A percentile compares a stretch with the other conserved stretches of the same genome.
phyloP scores from a whole-genome alignment of 1,140 invertebrate genomes.

The Cherax quadricarinatus region DNA sequence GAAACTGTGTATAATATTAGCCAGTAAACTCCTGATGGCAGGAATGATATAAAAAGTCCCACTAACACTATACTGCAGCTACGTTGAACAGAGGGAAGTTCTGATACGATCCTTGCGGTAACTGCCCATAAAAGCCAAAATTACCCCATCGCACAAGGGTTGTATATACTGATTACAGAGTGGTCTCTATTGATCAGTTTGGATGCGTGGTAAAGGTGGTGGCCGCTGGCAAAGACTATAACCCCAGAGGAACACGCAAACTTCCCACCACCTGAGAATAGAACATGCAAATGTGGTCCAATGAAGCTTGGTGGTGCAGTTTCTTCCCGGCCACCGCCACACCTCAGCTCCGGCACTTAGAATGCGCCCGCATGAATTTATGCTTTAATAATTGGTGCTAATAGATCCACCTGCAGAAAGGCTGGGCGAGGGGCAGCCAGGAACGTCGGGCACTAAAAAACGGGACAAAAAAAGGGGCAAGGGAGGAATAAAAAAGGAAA shows the following conservation, averaged over 20 bases:
- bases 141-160: constrained; percentile 26
- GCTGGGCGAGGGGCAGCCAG: neutral
- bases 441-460: neutral
- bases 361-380: constrained; percentile 2
- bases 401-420: constrained; percentile 9
- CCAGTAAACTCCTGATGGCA: too few species aligned
- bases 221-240: constrained; percentile 56
- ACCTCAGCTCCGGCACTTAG: neutral
- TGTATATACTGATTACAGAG: constrained; percentile 32
- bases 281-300: constrained; percentile 53
- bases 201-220: neutral
- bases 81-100: too few species aligned
- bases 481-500: neutral
- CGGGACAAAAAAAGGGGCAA: neutral
- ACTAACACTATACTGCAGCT: too few species aligned
- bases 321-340: neutral
- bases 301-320: constrained; percentile 15
- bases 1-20: too few species aligned
- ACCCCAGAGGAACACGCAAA: constrained; percentile 31
- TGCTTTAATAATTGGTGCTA: constrained; percentile 26
- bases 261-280: constrained; percentile 48
- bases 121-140: constrained; percentile 20
- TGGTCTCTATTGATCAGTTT: constrained; percentile 30
- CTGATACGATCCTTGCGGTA: too few species aligned
- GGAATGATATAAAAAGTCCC: too few species aligned